phyloP scores from a whole-genome alignment of 2,113 vertebrate species.

The Poeciliopsis prolifica region DNA sequence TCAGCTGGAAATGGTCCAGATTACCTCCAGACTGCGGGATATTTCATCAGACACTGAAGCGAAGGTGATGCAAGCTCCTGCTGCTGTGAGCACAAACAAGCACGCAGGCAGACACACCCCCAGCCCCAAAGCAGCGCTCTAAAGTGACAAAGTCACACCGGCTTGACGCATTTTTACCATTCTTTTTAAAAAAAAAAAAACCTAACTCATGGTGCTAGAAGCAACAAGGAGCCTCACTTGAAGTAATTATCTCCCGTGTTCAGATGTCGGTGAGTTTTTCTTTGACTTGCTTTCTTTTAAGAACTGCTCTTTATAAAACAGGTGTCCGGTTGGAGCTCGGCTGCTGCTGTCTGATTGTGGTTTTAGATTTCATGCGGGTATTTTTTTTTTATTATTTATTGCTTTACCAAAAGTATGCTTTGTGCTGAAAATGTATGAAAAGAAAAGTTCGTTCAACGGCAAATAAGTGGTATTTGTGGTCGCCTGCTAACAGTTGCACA shows the following conservation, averaged over 20 bases:
- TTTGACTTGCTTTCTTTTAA: background rate
- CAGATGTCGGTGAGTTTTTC: conserved; percentile 57
- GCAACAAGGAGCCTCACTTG: background rate
- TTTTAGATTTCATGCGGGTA: background rate
- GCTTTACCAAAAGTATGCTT: background rate
- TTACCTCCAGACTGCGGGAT: conserved; percentile 18
- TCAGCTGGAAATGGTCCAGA: background rate
- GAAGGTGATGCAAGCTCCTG: conserved; percentile 68
- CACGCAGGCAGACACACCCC: conserved; percentile 18
- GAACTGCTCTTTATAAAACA: conserved; percentile 18
- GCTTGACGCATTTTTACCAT: background rate
- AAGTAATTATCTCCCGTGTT: background rate
- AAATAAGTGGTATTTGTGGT: too few relatives aligned
- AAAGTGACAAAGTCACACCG: background rate
- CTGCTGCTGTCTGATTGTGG: background rate
- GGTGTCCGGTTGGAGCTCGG: conserved; percentile 31
- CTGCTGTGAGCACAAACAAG: conserved; percentile 48
- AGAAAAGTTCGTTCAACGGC: too few relatives aligned
- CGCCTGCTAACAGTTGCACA: too few relatives aligned
- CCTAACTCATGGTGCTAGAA: background rate
- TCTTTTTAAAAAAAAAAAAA: too few relatives aligned
- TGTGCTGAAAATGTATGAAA: background rate
- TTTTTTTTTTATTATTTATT: background rate
- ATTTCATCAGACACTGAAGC: conserved; percentile 67
- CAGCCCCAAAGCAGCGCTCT: background rate